These are phyloP conservation scores for Chelonia mydas DNA, from an alignment of 2,797 vertebrate genomes.

Conservation along the genomic window DNA sequence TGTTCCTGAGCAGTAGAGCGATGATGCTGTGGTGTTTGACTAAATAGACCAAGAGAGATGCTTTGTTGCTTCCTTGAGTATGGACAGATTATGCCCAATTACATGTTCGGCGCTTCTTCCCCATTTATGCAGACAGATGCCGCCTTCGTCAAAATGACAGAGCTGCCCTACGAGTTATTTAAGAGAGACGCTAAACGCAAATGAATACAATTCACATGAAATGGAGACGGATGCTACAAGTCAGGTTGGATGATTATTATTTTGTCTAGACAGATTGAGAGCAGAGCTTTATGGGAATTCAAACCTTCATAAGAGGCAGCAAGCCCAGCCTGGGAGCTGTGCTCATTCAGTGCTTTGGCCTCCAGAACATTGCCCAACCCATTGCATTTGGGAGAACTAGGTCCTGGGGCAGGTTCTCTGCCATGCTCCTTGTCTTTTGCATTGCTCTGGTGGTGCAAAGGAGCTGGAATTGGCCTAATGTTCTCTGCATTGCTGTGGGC, in stretches of 20 bases:
- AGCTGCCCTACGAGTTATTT: neutral
- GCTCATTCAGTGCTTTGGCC: neutral
- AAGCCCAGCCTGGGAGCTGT: too few relatives aligned
- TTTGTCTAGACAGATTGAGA: neutral
- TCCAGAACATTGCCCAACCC: neutral
- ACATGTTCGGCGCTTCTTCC: neutral
- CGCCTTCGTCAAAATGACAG: neutral
- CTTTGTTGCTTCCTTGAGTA: slow-evolving; percentile 49
- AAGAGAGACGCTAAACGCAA: neutral
- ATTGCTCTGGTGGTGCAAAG: neutral
- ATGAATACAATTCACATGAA: fast-evolving
- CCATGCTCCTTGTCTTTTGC: neutral
- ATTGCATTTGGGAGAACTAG: neutral
- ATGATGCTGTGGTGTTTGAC: slow-evolving; percentile 6
- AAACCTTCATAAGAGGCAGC: fast-evolving
- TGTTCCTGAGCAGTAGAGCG: slow-evolving; percentile 49
- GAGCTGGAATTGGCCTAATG: neutral
- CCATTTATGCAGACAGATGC: neutral
- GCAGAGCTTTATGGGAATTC: neutral
- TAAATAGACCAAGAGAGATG: slow-evolving; percentile 36
- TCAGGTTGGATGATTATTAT: neutral
- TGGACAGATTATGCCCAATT: slow-evolving; percentile 53
- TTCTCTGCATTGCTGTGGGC: too few relatives aligned
- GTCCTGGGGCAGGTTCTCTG: neutral
- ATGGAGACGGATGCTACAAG: neutral